These are phyloP conservation scores for Peromyscus aztecus DNA, from an alignment of 2,797 vertebrate genomes.

Conservation along the genomic window DNA sequence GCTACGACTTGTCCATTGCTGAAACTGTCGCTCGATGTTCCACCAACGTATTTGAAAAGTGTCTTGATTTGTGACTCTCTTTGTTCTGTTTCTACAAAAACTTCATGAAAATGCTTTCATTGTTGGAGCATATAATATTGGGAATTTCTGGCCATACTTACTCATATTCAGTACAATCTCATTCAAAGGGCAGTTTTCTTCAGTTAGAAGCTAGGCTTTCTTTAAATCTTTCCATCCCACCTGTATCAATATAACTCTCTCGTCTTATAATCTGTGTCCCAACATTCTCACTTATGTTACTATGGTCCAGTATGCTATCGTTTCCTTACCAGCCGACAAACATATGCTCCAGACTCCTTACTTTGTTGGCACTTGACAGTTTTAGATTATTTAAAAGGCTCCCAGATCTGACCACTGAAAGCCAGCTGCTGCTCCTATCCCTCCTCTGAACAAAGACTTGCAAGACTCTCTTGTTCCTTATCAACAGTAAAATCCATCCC, in stretches of 20 bases:
- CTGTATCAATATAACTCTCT: neutral
- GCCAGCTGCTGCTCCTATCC: neutral
- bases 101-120: neutral
- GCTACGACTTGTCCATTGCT: neutral
- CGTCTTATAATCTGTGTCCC: too few species aligned
- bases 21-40: neutral
- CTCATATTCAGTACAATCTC: neutral
- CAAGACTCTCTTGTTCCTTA: neutral
- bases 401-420: too few species aligned
- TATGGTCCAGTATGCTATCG: neutral
- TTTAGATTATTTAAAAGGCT: neutral
- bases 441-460: neutral
- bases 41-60: neutral
- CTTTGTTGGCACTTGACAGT: neutral
- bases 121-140: neutral
- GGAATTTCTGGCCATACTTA: neutral
- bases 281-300: fast-evolving
- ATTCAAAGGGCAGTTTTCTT: neutral
- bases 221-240: neutral
- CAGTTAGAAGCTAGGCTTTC: neutral
- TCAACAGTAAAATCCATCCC: neutral
- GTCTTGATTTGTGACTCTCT: neutral
- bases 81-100: neutral
- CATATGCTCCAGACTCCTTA: neutral
- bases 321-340: neutral